These are phyloP conservation scores for Nemopilema nomurai DNA, from an alignment of 30 jellyfish, hydroid and myxozoan species.

Conservation along the genomic window DNA sequence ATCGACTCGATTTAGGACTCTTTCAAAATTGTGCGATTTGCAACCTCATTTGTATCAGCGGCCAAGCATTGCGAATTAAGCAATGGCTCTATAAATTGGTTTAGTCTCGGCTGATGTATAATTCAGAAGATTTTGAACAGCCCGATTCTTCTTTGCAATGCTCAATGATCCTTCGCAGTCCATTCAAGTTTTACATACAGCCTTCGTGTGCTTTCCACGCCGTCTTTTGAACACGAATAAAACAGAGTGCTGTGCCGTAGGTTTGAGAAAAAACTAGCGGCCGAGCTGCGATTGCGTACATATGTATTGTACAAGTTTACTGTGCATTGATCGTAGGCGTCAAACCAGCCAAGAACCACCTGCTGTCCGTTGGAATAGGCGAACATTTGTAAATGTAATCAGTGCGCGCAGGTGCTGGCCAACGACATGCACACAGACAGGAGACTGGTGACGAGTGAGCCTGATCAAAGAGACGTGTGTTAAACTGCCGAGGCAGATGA, in stretches of 20 bases:
- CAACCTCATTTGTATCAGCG: not conserved
- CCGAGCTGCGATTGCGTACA: not conserved
- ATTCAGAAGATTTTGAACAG: not conserved
- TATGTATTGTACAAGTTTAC: not conserved
- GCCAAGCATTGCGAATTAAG: not conserved
- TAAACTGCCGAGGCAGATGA: not conserved
- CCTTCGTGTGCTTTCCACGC: not conserved
- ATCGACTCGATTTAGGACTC: not conserved
- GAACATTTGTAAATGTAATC: constrained; percentile 35
- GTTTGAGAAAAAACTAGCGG: not conserved
- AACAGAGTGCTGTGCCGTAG: not conserved
- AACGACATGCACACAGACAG: constrained; percentile 6
- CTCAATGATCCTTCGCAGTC: constrained; percentile 3
- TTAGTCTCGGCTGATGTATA: not conserved
- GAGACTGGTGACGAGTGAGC: constrained; percentile 26
- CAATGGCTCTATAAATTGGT: not conserved
- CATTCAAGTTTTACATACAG: not conserved
- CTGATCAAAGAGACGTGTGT: not conserved
- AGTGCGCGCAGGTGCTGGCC: constrained; percentile 14
- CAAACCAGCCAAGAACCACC: constrained; percentile 24
- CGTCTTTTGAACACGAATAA: not conserved
- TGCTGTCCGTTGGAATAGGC: constrained; percentile 28
- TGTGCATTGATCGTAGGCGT: constrained; percentile 21
- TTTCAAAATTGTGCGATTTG: not conserved
- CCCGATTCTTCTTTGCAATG: not conserved